Evolutionary conservation across 2,888 invertebrate genomes (phyloP).

Genomic region (Hymenopus coronatus): DNA sequence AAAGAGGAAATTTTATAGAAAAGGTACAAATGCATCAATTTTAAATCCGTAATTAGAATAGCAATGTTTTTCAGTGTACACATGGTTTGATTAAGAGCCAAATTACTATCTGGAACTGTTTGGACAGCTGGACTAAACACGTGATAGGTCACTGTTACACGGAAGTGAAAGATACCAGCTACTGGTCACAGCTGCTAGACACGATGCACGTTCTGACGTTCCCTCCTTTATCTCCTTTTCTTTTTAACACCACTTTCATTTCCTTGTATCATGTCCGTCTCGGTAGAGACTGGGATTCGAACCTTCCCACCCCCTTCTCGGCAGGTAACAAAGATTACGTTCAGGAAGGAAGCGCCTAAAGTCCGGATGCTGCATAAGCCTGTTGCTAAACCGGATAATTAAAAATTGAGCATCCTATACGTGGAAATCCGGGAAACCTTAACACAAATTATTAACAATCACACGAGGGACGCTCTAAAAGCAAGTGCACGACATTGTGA

Average conservation of each 20-base stretch:
- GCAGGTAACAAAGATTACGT: neutral
- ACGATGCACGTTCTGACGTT: neutral
- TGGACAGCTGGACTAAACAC: too few species aligned
- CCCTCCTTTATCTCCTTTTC: neutral
- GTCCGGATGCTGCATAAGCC: neutral
- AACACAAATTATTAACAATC: neutral
- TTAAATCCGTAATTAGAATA: too few species aligned
- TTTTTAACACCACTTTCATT: neutral
- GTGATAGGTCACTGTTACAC: neutral
- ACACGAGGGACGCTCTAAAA: neutral
- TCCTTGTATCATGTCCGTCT: neutral
- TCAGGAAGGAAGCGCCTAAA: neutral
- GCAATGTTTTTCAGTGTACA: too few species aligned
- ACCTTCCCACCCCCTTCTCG: neutral
- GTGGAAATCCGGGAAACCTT: neutral
- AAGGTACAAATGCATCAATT: too few species aligned
- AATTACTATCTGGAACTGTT: too few species aligned
- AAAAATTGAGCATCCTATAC: neutral
- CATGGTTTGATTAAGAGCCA: too few species aligned
- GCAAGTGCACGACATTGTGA: too few species aligned
- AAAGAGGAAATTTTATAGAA: too few species aligned
- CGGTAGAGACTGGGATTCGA: neutral
- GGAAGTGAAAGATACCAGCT: neutral
- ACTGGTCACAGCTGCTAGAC: conserved; percentile 8
- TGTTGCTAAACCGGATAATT: neutral